phyloP scores from a whole-genome alignment of 2,797 vertebrate genomes.

The Iguana delicatissima region DNA sequence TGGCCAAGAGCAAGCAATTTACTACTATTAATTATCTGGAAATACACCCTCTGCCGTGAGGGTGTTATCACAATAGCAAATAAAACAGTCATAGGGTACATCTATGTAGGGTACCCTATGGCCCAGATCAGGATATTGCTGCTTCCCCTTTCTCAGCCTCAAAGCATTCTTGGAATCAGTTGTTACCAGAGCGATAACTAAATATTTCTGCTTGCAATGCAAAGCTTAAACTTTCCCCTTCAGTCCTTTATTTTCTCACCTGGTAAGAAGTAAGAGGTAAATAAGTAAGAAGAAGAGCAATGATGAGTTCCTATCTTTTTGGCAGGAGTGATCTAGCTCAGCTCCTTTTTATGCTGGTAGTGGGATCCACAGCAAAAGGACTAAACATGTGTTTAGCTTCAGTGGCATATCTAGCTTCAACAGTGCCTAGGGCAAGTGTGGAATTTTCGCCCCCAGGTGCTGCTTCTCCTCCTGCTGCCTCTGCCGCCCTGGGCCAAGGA shows the following conservation, averaged over 20 bases:
- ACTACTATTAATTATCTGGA: constrained; percentile 55
- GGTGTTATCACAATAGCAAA: constrained; percentile 33
- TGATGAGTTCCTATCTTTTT: neutral
- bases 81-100: constrained; percentile 36
- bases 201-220: neutral
- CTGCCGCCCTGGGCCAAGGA: no score
- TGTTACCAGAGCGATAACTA: neutral
- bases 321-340: neutral
- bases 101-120: neutral
- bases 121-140: constrained; percentile 1
- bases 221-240: neutral
- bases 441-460: no score
- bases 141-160: constrained; percentile 12
- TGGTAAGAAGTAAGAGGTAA: neutral
- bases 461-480: no score
- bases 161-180: accelerated
- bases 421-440: no score
- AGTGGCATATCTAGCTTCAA: no score
- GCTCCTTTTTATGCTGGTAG: neutral
- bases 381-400: neutral
- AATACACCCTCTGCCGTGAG: constrained; percentile 35
- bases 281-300: neutral
- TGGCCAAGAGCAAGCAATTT: constrained; percentile 40
- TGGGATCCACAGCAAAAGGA: neutral
- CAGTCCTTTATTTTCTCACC: neutral